Conservation (phyloP, 2,113 vertebrate species). For the Brachyistius frenatus region DNA sequence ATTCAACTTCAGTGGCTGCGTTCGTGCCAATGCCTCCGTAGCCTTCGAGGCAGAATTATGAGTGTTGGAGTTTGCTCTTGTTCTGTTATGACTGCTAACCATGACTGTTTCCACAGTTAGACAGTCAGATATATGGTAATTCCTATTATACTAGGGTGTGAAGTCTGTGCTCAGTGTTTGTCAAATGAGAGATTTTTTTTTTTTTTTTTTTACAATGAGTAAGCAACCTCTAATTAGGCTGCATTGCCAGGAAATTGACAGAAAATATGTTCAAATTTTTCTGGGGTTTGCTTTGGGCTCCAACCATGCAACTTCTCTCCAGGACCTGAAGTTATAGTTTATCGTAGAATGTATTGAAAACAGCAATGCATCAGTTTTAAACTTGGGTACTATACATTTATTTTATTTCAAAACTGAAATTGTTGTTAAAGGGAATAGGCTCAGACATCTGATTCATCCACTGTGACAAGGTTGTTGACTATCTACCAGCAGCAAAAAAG, state of each 20-base stretch:
- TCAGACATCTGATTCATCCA: conserved; percentile 2
- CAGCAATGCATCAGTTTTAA: not conserved
- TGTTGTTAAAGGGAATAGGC: not conserved
- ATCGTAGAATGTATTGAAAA: not conserved
- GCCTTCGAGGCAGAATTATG: conserved; percentile 61
- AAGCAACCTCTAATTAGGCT: conserved; percentile 20
- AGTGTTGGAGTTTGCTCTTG: conserved; percentile 63
- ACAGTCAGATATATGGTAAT: conserved; percentile 62
- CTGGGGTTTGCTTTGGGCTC: not conserved
- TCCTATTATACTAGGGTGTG: conserved; percentile 44
- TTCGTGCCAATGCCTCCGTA: conserved; percentile 54
- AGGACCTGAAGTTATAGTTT: not conserved
- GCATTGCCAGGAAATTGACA: conserved; percentile 22
- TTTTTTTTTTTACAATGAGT: conserved; percentile 16
- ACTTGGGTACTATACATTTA: not conserved
- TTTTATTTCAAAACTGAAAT: not conserved
- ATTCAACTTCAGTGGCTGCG: conserved; percentile 53
- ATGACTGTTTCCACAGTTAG: conserved; percentile 59
- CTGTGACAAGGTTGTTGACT: too few relatives aligned
- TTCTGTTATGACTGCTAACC: conserved; percentile 64
- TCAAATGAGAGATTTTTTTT: conserved; percentile 29
- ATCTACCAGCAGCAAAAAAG: too few relatives aligned
- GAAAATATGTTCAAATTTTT: conserved; percentile 20
- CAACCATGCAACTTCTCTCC: not conserved
- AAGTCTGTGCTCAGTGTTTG: conserved; percentile 26